Percentiles rank a stretch among this genome's conserved stretches.
Evolutionary conservation across 2,888 invertebrate genomes (phyloP).

Genomic region (Nineta flava): DNA sequence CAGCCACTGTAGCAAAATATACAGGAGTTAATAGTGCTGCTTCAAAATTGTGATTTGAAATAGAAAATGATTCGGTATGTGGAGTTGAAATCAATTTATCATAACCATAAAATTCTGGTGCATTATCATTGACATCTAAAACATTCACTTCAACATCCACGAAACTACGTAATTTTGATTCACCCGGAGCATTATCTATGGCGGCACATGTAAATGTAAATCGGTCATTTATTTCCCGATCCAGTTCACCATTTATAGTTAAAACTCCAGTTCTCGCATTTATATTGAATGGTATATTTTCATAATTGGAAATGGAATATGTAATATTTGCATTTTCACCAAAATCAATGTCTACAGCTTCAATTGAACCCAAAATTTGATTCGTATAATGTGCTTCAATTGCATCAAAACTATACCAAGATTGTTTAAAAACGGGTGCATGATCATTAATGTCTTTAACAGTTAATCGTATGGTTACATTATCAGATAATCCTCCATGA

Average conservation of each 20-base stretch:
- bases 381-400: constrained; percentile 62
- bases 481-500: constrained; percentile 55
- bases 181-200: constrained; percentile 19
- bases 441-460: constrained; percentile 73
- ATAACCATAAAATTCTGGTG: constrained; percentile 63
- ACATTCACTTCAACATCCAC: constrained; percentile 70
- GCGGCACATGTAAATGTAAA: constrained; percentile 59
- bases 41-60: constrained; percentile 35
- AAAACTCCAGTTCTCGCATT: constrained; percentile 51
- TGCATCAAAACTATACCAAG: constrained; percentile 69
- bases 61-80: constrained; percentile 31
- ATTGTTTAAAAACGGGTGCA: constrained; percentile 64
- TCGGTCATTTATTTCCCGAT: constrained; percentile 53
- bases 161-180: constrained; percentile 45
- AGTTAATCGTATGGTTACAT: constrained; percentile 50
- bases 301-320: constrained; percentile 39
- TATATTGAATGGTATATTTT: constrained; percentile 48
- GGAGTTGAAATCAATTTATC: constrained; percentile 41
- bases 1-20: constrained; percentile 58
- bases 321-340: constrained; percentile 65
- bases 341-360: constrained; percentile 65
- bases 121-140: constrained; percentile 70
- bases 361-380: constrained; percentile 55
- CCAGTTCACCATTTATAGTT: constrained; percentile 57
- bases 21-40: constrained; percentile 45